Evolutionary conservation across 2,113 vertebrate genomes (phyloP).

Genomic region (Chaetodon trifascialis): DNA sequence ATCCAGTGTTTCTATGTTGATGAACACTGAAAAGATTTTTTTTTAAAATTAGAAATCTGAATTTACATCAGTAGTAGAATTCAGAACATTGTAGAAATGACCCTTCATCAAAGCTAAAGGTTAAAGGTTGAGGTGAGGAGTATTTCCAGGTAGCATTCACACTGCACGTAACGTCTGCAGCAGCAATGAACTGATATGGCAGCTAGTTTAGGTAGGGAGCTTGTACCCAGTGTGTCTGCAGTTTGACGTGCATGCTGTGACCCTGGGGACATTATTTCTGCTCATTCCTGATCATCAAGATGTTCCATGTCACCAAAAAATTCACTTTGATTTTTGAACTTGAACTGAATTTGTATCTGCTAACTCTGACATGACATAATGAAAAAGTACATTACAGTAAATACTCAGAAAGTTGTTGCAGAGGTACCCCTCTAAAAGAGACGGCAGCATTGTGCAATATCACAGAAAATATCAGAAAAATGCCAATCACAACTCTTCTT

Average conservation of each 20-base stretch:
- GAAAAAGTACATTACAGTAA: not conserved
- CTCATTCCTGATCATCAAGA: not conserved
- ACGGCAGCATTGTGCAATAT: not conserved
- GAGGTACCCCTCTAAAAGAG: not conserved
- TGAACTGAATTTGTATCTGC: not conserved
- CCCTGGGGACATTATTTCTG: conserved; percentile 32
- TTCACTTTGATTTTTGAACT: not conserved
- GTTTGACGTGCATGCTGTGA: conserved; percentile 2
- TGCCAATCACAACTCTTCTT: not conserved
- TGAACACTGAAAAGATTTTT: too few relatives aligned
- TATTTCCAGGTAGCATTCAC: conserved; percentile 30
- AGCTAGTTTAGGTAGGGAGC: conserved; percentile 29
- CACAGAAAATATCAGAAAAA: not conserved
- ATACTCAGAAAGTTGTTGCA: not conserved
- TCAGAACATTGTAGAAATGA: not conserved
- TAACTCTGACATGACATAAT: not conserved
- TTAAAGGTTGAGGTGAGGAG: conserved; percentile 49
- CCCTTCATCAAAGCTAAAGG: not conserved
- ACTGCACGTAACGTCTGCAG: not conserved
- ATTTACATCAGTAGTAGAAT: not conserved
- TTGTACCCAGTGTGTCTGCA: not conserved
- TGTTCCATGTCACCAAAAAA: not conserved
- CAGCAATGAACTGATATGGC: conserved; percentile 25
- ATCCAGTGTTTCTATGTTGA: too few relatives aligned
- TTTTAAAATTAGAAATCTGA: too few relatives aligned